Percentiles rank a stretch among this genome's conserved stretches.
Conservation (phyloP, 2,888 invertebrate species). For the Mantis religiosa region DNA sequence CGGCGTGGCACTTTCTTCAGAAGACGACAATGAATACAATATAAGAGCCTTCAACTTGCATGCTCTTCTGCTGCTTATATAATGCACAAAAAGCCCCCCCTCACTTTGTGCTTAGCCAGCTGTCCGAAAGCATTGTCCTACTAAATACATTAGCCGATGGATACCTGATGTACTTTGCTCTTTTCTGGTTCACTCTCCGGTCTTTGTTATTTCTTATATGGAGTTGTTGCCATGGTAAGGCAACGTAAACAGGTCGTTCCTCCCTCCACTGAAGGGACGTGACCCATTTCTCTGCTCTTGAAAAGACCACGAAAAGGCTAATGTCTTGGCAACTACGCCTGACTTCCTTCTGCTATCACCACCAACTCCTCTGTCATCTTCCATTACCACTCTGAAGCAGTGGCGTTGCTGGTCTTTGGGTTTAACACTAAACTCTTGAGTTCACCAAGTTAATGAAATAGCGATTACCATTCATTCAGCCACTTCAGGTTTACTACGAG, state of each 20-base stretch:
- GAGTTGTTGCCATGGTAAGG: slow-evolving; percentile 1
- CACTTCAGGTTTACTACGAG: too few species aligned
- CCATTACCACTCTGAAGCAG: not conserved
- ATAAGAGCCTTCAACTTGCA: not conserved
- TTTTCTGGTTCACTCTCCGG: not conserved
- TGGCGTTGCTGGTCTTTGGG: too few species aligned
- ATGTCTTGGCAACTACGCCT: not conserved
- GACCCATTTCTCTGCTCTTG: slow-evolving; percentile 5
- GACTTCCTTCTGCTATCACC: not conserved
- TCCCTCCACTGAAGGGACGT: not conserved
- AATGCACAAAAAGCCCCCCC: not conserved
- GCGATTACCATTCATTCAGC: too few species aligned
- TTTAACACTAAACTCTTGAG: too few species aligned
- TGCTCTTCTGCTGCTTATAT: not conserved
- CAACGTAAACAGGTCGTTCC: not conserved
- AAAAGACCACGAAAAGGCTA: slow-evolving; percentile 11
- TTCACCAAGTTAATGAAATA: too few species aligned
- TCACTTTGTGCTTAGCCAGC: not conserved
- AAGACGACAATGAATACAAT: not conserved
- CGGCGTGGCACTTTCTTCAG: not conserved
- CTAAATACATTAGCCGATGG: slow-evolving; percentile 9
- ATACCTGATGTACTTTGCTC: not conserved
- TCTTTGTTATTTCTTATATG: not conserved
- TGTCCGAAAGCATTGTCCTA: not conserved
- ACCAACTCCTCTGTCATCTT: not conserved